Percentiles rank a stretch among this genome's conserved stretches.
phyloP scores from a whole-genome alignment of 2,888 invertebrate genomes.

The Cantharis lateralis region DNA sequence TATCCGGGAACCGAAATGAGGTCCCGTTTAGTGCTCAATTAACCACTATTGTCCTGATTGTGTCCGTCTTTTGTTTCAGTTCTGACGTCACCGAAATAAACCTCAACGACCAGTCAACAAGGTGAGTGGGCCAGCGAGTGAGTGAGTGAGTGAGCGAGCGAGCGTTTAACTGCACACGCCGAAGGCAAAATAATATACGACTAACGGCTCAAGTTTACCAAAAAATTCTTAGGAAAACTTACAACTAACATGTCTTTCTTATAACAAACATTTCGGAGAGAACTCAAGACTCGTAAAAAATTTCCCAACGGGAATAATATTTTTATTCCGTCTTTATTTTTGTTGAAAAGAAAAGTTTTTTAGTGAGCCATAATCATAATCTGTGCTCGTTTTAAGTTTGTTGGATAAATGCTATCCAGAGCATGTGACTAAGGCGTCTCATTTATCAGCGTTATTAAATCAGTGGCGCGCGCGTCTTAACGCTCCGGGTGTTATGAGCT shows the following conservation, averaged over 20 bases:
- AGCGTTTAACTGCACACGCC: not conserved
- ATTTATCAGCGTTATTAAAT: conserved; percentile 38
- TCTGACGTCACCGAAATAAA: conserved; percentile 45
- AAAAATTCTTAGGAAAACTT: not conserved
- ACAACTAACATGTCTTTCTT: not conserved
- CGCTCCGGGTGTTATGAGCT: conserved; percentile 16
- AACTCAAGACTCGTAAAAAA: conserved; percentile 14
- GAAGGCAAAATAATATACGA: not conserved
- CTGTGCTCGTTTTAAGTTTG: conserved; percentile 45
- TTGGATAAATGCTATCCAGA: conserved; percentile 18
- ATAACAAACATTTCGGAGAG: conserved; percentile 19
- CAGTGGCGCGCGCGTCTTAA: conserved; percentile 30
- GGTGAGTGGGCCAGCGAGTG: conserved; percentile 37
- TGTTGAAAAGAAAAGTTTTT: conserved; percentile 37
- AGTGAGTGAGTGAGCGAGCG: not conserved
- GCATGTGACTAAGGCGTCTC: conserved; percentile 24
- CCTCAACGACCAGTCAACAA: conserved; percentile 38
- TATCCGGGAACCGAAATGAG: conserved; percentile 32
- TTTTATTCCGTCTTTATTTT: conserved; percentile 32
- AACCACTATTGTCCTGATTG: conserved; percentile 42
- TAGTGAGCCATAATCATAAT: conserved; percentile 49
- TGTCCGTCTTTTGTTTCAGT: conserved; percentile 45
- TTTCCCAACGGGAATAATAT: conserved; percentile 26
- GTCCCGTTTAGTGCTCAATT: conserved; percentile 40
- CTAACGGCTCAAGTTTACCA: not conserved